Percentiles rank a stretch among this genome's conserved stretches.
Evolutionary conservation across 1,140 invertebrate genomes (phyloP).

Genomic region (Achroia grisella): DNA sequence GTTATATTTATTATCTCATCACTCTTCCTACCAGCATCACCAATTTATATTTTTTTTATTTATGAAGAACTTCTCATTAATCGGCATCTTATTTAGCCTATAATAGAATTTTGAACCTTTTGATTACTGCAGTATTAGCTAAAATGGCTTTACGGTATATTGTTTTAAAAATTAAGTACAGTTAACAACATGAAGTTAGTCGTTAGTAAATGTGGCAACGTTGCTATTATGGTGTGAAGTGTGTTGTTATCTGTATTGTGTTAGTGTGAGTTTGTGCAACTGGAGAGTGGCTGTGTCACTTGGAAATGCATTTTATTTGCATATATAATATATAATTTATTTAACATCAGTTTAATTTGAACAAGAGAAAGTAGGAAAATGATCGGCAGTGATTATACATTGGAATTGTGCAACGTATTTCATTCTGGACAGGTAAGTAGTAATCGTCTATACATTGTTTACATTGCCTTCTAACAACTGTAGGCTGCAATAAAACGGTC

Average conservation of each 20-base stretch:
- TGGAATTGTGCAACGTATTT: constrained; percentile 91
- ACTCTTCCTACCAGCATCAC: no score
- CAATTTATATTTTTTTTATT: no score
- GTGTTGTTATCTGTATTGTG: constrained; percentile 37
- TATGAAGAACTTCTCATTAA: background rate
- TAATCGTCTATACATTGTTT: background rate
- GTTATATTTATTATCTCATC: no score
- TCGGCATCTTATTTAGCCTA: no score
- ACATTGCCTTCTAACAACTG: no score
- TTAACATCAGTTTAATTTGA: background rate
- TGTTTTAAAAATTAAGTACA: constrained; percentile 35
- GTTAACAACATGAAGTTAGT: constrained; percentile 40
- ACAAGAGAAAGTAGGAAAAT: constrained; percentile 62
- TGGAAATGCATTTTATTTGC: constrained; percentile 21
- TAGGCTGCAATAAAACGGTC: no score
- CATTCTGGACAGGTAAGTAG: constrained; percentile 87
- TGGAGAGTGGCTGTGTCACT: constrained; percentile 27
- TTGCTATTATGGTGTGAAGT: constrained; percentile 27
- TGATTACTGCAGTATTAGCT: background rate
- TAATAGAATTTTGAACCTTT: background rate
- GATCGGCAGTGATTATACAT: constrained; percentile 86
- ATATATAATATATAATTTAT: constrained; percentile 10
- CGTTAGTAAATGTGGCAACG: constrained; percentile 39
- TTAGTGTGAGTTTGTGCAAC: constrained; percentile 30
- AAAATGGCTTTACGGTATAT: constrained; percentile 2